Percentiles rank a stretch among this genome's conserved stretches.
Conservation (phyloP, 2,888 invertebrate genomes). For the Elegia similella region DNA sequence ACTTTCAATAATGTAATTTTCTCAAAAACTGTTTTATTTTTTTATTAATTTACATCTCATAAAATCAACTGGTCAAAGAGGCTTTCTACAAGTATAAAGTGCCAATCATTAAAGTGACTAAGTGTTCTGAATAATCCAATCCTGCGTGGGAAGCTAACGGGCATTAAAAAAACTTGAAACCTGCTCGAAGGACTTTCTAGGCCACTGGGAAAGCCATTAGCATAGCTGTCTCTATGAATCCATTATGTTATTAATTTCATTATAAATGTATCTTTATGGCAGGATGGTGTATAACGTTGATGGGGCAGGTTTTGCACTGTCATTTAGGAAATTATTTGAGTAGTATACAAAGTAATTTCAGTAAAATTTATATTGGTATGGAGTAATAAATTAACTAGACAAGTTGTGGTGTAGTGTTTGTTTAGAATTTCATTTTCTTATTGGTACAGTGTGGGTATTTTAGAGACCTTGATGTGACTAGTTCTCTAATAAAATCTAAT, state of each 20-base stretch:
- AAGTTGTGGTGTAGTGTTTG: no score
- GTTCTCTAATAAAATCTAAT: no score
- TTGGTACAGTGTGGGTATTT: no score
- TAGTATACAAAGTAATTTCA: not conserved
- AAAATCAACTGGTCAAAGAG: no score
- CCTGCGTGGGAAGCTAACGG: conserved; percentile 3
- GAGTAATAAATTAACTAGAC: no score
- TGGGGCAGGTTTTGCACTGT: not conserved
- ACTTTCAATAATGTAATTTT: no score
- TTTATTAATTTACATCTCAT: no score
- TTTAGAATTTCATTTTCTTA: no score
- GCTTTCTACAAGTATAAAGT: not conserved
- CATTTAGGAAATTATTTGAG: not conserved
- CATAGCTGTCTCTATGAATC: not conserved
- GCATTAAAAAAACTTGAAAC: conserved; percentile 4
- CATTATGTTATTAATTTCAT: not conserved
- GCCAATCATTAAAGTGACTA: not conserved
- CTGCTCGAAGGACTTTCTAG: conserved; percentile 11
- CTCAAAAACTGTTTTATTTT: no score
- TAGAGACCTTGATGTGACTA: no score
- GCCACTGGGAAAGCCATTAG: conserved; percentile 1
- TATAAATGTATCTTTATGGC: conserved; percentile 5
- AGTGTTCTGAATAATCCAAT: not conserved
- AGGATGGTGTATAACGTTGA: not conserved
- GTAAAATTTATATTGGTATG: no score